phyloP scores from a whole-genome alignment of 2,888 invertebrate species.

The Adineta ricciae region DNA sequence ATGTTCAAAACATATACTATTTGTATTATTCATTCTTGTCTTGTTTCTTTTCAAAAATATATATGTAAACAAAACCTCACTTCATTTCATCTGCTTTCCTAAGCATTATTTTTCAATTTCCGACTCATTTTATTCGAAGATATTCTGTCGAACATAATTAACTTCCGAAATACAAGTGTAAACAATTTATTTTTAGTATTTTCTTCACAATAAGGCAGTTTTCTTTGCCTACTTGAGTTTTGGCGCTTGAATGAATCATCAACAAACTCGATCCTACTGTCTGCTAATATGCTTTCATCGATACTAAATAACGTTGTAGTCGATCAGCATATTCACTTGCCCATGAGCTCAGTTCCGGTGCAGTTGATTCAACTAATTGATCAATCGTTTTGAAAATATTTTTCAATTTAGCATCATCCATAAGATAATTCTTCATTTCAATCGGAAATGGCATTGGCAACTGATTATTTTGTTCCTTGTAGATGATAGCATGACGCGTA shows the following conservation, averaged over 20 bases:
- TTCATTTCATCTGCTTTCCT: background rate
- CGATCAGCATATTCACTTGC: background rate
- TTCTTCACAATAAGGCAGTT: too few relatives aligned
- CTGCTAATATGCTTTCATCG: background rate
- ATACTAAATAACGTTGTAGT: background rate
- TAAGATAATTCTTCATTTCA: background rate
- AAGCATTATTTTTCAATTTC: too few relatives aligned
- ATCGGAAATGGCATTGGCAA: slow-evolving; percentile 7
- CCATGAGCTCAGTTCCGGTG: background rate
- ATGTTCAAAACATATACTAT: background rate
- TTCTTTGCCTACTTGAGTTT: too few relatives aligned
- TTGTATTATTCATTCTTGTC: background rate
- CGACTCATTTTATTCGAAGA: too few relatives aligned
- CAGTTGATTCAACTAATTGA: background rate
- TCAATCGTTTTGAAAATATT: background rate
- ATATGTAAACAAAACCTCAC: background rate
- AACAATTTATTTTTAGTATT: too few relatives aligned
- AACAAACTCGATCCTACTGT: too few relatives aligned
- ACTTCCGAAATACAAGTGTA: too few relatives aligned
- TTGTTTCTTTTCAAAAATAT: background rate
- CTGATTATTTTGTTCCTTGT: background rate
- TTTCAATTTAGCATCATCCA: background rate
- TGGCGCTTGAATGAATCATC: too few relatives aligned
- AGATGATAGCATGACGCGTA: background rate
- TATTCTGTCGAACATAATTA: too few relatives aligned